A percentile compares a stretch with the other conserved stretches of the same genome.
These are phyloP conservation scores for Lasioglossum pauxillum DNA, from an alignment of 2,888 invertebrate genomes.

Conservation along the genomic window DNA sequence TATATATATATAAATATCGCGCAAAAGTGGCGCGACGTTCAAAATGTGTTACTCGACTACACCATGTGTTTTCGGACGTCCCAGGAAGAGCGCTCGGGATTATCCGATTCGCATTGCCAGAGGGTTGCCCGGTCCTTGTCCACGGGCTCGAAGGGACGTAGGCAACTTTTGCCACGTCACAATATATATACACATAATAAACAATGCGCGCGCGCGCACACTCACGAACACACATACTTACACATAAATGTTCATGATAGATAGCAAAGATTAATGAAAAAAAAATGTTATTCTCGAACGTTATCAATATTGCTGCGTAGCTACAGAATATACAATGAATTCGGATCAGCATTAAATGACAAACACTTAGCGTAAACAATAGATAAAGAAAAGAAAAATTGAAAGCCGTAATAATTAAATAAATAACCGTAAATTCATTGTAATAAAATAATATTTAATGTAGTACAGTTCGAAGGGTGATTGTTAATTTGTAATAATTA, in stretches of 20 bases:
- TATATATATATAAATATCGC: background rate
- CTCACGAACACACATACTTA: background rate
- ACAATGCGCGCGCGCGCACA: background rate
- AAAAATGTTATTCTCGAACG: conserved; percentile 18
- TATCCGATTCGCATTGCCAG: too few species aligned
- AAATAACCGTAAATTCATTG: conserved; percentile 68
- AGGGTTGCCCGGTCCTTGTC: too few species aligned
- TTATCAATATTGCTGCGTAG: conserved; percentile 23
- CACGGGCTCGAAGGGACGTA: too few species aligned
- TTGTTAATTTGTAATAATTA: conserved; percentile 81
- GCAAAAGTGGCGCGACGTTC: too few species aligned
- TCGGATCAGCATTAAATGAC: conserved; percentile 63
- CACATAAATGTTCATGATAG: conserved; percentile 28
- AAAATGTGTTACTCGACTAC: too few species aligned
- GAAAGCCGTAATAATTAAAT: conserved; percentile 56
- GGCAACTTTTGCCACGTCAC: too few species aligned
- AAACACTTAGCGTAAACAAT: conserved; percentile 58
- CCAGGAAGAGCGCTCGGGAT: too few species aligned
- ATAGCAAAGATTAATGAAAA: conserved; percentile 34
- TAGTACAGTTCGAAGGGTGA: conserved; percentile 77
- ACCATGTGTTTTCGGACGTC: too few species aligned
- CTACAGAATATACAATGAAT: conserved; percentile 15
- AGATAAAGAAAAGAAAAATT: conserved; percentile 49
- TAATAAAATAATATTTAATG: conserved; percentile 74
- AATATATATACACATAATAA: background rate